Percentiles rank a stretch among this genome's conserved stretches.
phyloP scores from a whole-genome alignment of 1,140 invertebrate genomes.

The Calliphora vicina region DNA sequence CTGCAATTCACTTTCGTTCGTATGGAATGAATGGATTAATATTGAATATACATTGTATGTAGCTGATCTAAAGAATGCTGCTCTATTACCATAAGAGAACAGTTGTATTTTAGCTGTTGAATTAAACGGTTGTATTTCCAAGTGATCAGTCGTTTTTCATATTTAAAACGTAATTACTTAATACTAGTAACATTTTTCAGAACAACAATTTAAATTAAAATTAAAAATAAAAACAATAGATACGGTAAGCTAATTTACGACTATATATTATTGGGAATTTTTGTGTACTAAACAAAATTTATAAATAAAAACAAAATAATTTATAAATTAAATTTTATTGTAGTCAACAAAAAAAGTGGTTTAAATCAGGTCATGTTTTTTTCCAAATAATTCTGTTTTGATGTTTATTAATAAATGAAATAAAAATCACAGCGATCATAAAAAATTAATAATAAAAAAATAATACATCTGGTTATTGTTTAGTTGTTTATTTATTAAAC shows the following conservation, averaged over 20 bases:
- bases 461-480: not conserved
- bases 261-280: not conserved
- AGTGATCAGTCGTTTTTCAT: not conserved
- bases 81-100: not conserved
- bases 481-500: not conserved
- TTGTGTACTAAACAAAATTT: not conserved
- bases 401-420: too few species aligned
- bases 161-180: not conserved
- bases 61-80: constrained; percentile 1
- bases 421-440: too few species aligned
- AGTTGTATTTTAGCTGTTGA: not conserved
- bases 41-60: not conserved
- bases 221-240: not conserved
- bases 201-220: not conserved
- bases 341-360: not conserved
- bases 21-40: not conserved
- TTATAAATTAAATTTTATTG: not conserved
- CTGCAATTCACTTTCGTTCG: not conserved
- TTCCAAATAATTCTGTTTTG: too few species aligned
- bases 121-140: not conserved
- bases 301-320: not conserved
- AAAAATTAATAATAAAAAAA: too few species aligned
- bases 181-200: not conserved
- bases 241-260: constrained; percentile 4
- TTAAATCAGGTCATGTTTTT: not conserved